phyloP scores from a whole-genome alignment of 2,888 invertebrate species.

The Macroteleia sp. region DNA sequence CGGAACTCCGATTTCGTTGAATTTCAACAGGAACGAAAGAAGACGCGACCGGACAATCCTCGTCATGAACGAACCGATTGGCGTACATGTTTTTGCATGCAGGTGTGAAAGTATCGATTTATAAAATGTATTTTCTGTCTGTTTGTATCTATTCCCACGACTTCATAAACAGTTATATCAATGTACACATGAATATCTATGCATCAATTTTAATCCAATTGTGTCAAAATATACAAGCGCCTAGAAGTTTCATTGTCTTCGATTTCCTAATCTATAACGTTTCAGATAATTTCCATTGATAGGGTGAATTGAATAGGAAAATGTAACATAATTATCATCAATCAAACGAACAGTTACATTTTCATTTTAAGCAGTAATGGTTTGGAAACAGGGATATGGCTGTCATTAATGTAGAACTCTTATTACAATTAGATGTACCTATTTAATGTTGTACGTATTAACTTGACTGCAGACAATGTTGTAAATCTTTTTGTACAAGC shows the following conservation, averaged over 20 bases:
- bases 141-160: constrained; percentile 50
- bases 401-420: constrained; percentile 20
- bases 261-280: constrained; percentile 34
- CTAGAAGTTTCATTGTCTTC: constrained; percentile 50
- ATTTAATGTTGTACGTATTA: constrained; percentile 23
- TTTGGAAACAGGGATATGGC: constrained; percentile 10
- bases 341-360: neutral
- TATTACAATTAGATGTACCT: constrained; percentile 15
- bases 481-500: constrained; percentile 2
- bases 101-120: constrained; percentile 78
- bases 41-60: constrained; percentile 78
- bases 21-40: constrained; percentile 77
- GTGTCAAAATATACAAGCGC: constrained; percentile 36
- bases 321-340: constrained; percentile 33
- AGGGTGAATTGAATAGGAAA: neutral
- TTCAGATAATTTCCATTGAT: constrained; percentile 24
- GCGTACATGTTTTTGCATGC: constrained; percentile 67
- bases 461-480: constrained; percentile 7
- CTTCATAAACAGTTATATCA: constrained; percentile 49
- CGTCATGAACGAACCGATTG: constrained; percentile 73
- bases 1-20: too few relatives aligned
- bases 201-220: constrained; percentile 56
- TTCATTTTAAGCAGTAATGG: constrained; percentile 6
- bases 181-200: constrained; percentile 51
- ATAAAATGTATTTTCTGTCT: constrained; percentile 68